Conservation (phyloP, 2,113 vertebrate species). For the Phrynocephalus versicolor region DNA sequence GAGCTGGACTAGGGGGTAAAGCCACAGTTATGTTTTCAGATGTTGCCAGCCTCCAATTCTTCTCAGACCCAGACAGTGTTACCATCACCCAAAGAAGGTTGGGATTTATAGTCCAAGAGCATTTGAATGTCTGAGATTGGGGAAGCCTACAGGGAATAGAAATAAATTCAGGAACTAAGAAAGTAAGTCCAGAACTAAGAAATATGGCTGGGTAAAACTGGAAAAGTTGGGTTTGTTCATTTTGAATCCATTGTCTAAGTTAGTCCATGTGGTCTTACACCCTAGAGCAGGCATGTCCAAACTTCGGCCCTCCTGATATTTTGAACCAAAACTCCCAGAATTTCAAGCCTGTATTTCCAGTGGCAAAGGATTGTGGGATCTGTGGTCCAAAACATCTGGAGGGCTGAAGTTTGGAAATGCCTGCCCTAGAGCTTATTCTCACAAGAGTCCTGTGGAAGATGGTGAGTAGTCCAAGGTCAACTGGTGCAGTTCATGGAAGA, state of each 20-base stretch:
- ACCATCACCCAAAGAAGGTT: not conserved
- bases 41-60: not conserved
- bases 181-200: not conserved
- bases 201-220: not conserved
- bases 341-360: too few relatives aligned
- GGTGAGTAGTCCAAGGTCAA: not conserved
- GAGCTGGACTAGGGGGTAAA: too few relatives aligned
- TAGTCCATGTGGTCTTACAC: too few relatives aligned
- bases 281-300: too few relatives aligned
- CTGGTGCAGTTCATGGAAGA: not conserved
- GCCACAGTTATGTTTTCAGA: not conserved
- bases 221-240: too few relatives aligned
- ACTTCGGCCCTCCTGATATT: too few relatives aligned
- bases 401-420: too few relatives aligned
- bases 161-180: constrained; percentile 25
- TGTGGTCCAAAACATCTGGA: too few relatives aligned
- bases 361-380: too few relatives aligned
- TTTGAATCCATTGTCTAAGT: too few relatives aligned
- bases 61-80: not conserved
- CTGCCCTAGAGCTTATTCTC: not conserved
- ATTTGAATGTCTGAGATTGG: not conserved
- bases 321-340: too few relatives aligned
- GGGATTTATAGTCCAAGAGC: not conserved
- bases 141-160: not conserved
- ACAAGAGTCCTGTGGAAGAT: not conserved